Base-by-base conservation (phyloP, 1,140 invertebrate genomes). In the Cryptotermes secundus region DNA sequence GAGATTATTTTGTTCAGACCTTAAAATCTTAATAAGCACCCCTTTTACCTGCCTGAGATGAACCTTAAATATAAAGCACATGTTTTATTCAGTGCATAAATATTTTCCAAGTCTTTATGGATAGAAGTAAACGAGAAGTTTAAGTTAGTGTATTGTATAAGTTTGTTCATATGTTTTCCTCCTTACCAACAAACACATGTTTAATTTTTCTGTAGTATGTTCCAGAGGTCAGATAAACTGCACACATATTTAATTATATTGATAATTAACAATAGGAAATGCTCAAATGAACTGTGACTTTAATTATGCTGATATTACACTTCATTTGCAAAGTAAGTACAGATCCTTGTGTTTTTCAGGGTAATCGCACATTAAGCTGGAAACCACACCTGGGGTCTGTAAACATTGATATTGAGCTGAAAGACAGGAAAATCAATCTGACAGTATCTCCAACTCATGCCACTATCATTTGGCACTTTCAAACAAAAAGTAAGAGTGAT, bases 381-480 rank as follows among this genome's bases (percentile, higher is more conserved):
- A 97, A 98, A 87, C 95, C 96, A 34, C 96, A 99, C 90, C 92
- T 99, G 36, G 98, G 98, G 1, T 94, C 94, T 88, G 97, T 99
- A 0, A 95, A 96, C 88, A 91, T 99, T 80, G 96, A 98, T 87
- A 94, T 99, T 82, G 97, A 99, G 90, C 91, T 99, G 79, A 96
- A 95, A 81, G 94, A 96, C 79, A 92, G 95, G 87, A 96, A 92
- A 80, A 88, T 99, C 49, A 94, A 95, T 85, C 93, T 99, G 86
- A 95, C 94, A 82, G 97, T 99, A 1, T 95, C 96, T 9, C 97
- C 98, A 1, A 95, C 97, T 38, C 97, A 99, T 89, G 98, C 98
- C 0, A 96, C 97, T 0, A 96, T 99, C 83, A 96, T 99, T 84
- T 95, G 97, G 92, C 95, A 98, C 89, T 99, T 99, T 89, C 95